Evolutionary conservation across 37 sponge, comb jelly and placozoan genomes (phyloP).

Genomic region (Diacarnus erythraeanus): DNA sequence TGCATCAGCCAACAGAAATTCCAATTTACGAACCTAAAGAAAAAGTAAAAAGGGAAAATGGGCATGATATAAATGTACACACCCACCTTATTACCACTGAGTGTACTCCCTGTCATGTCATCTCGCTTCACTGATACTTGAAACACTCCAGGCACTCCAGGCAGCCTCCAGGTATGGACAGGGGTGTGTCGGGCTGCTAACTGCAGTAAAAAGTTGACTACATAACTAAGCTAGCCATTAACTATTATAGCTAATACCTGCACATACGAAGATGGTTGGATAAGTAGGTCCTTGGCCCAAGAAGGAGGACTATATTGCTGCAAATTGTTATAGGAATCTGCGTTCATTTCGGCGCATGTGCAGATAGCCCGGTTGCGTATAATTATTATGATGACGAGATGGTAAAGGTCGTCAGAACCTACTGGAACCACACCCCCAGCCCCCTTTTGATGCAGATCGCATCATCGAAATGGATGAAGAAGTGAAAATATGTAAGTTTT

Average conservation of each 20-base stretch:
- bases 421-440: too few relatives aligned
- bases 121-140: conserved; percentile 72
- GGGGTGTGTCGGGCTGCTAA: conserved; percentile 66
- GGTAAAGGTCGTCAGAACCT: too few relatives aligned
- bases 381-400: too few relatives aligned
- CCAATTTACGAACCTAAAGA: conserved; percentile 74
- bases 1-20: conserved; percentile 85
- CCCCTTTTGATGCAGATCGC: too few relatives aligned
- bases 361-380: background rate
- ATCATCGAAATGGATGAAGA: background rate
- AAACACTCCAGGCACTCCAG: conserved; percentile 59
- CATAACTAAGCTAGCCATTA: background rate
- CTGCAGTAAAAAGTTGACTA: conserved; percentile 17
- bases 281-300: background rate
- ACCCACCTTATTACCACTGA: conserved; percentile 72
- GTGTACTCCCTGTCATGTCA: conserved; percentile 77
- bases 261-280: background rate
- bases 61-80: too few relatives aligned
- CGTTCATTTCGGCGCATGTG: background rate
- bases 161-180: conserved; percentile 67
- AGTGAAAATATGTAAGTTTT: background rate
- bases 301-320: background rate
- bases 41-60: too few relatives aligned
- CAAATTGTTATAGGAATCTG: background rate
- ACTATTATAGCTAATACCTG: background rate